These are phyloP conservation scores for Pagetopsis macropterus DNA, from an alignment of 2,797 vertebrate genomes.

Conservation along the genomic window DNA sequence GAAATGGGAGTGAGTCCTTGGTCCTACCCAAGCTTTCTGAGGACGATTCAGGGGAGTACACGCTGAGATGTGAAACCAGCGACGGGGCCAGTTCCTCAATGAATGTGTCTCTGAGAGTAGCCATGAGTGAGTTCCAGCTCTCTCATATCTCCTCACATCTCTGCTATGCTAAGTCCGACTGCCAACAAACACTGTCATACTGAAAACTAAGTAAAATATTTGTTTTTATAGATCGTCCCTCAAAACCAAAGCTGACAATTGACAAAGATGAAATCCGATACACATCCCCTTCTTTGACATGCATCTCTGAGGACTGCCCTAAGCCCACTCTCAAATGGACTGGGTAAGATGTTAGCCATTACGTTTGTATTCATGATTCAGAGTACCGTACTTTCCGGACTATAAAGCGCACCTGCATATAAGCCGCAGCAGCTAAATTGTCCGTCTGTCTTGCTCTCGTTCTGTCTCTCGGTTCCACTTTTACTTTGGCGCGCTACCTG, in stretches of 20 bases:
- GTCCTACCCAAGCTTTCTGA: conserved; percentile 75
- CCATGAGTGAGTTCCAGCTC: conserved; percentile 64
- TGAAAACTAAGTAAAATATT: too few relatives aligned
- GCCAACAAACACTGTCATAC: neutral
- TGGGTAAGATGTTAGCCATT: conserved; percentile 54
- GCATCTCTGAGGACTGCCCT: conserved; percentile 84
- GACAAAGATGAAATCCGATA: fast-evolving
- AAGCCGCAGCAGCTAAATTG: too few relatives aligned
- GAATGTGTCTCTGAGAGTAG: conserved; percentile 79
- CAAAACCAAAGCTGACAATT: conserved; percentile 68
- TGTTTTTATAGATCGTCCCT: conserved; percentile 67
- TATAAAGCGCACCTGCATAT: too few relatives aligned
- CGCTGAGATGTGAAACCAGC: conserved; percentile 75
- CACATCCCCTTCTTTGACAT: conserved; percentile 24
- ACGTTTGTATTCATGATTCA: neutral
- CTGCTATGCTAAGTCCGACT: neutral
- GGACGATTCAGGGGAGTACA: conserved; percentile 82
- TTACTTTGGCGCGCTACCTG: too few relatives aligned
- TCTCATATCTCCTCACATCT: neutral
- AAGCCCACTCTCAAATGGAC: conserved; percentile 79
- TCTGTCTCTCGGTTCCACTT: too few relatives aligned
- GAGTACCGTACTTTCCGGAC: neutral
- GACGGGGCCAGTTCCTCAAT: conserved; percentile 67
- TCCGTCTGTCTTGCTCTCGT: too few relatives aligned
- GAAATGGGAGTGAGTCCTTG: conserved; percentile 51